phyloP scores from a whole-genome alignment of 1,140 invertebrate genomes.

The Apis cerana region DNA sequence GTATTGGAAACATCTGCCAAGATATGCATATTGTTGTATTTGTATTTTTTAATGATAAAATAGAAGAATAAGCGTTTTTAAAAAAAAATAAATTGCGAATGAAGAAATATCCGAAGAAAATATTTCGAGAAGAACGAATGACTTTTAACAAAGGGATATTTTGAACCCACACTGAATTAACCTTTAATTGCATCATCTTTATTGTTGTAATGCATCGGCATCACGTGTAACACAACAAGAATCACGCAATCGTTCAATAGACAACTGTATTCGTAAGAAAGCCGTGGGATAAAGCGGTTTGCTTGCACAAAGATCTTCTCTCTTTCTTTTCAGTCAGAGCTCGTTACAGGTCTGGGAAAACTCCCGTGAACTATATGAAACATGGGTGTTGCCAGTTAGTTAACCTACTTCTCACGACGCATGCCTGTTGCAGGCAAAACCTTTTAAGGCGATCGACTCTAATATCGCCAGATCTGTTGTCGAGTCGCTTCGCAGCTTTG shows the following conservation, averaged over 20 bases:
- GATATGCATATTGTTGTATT: not conserved
- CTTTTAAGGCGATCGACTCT: slow-evolving; percentile 40
- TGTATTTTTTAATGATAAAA: no score
- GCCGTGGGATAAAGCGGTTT: slow-evolving; percentile 48
- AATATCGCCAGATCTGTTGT: not conserved
- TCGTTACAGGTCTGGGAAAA: slow-evolving; percentile 57
- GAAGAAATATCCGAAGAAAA: no score
- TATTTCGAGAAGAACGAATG: no score
- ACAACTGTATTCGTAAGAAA: slow-evolving; percentile 18
- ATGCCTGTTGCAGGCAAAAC: slow-evolving; percentile 44
- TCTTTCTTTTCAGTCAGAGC: slow-evolving; percentile 17
- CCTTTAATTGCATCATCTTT: not conserved
- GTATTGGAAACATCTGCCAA: not conserved
- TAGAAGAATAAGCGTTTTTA: no score
- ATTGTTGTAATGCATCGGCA: slow-evolving; percentile 4
- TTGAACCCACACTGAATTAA: not conserved
- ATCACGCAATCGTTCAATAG: slow-evolving; percentile 30
- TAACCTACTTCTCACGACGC: slow-evolving; percentile 73
- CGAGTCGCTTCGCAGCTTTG: not conserved
- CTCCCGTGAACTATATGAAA: slow-evolving; percentile 61
- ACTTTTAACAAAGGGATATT: not conserved
- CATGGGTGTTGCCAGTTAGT: slow-evolving; percentile 66
- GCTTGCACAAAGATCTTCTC: slow-evolving; percentile 31
- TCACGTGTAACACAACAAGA: not conserved
- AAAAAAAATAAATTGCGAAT: no score